phyloP scores from a whole-genome alignment of 2,888 invertebrate species.

The Embidobia sp. region DNA sequence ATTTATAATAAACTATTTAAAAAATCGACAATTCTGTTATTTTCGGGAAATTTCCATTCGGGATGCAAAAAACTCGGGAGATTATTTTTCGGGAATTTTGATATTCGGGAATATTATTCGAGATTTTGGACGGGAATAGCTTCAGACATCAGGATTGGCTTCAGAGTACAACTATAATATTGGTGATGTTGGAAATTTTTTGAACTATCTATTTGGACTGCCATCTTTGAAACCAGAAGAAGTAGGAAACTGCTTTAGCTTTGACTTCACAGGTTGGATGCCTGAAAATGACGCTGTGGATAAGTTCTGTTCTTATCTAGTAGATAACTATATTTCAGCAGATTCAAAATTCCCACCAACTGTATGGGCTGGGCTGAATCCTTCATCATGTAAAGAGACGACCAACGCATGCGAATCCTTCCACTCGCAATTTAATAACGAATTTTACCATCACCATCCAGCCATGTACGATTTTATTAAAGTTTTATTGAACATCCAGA shows the following conservation, averaged over 20 bases:
- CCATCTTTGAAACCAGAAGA: constrained; percentile 2
- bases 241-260: neutral
- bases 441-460: constrained; percentile 5
- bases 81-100: too few species aligned
- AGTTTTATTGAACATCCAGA: neutral
- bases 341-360: neutral
- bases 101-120: too few species aligned
- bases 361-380: neutral
- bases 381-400: neutral
- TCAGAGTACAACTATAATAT: neutral
- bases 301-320: neutral
- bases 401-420: constrained; percentile 7
- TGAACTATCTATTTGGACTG: neutral
- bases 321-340: neutral
- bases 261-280: neutral
- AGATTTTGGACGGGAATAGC: too few species aligned
- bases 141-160: neutral
- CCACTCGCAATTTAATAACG: neutral
- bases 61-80: too few species aligned
- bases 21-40: too few species aligned
- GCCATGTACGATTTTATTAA: neutral
- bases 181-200: neutral
- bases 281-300: neutral
- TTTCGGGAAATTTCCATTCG: too few species aligned
- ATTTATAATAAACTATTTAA: too few species aligned